These are phyloP conservation scores for Epicauta chinensis DNA, from an alignment of 1,140 invertebrate genomes.

Conservation along the genomic window DNA sequence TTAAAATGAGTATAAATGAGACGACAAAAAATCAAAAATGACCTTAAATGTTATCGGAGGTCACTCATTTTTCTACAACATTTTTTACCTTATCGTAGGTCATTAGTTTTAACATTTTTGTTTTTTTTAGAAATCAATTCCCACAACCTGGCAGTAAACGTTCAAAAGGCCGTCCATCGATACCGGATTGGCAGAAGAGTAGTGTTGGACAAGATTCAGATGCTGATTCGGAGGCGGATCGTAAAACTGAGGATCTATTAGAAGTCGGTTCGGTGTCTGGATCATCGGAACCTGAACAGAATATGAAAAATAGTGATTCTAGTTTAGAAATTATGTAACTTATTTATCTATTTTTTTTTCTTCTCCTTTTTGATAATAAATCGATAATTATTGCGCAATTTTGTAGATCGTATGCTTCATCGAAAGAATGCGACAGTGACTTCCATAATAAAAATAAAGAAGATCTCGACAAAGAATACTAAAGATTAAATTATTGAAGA, in stretches of 20 bases:
- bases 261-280: conserved; percentile 50
- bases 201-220: conserved; percentile 37
- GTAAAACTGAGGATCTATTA: conserved; percentile 38
- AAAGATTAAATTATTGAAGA: no score
- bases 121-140: conserved; percentile 60
- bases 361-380: background rate
- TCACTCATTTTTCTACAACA: background rate
- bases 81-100: background rate
- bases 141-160: conserved; percentile 50
- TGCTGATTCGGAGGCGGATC: conserved; percentile 29
- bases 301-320: conserved; percentile 62
- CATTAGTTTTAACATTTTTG: background rate
- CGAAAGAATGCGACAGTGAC: conserved; percentile 6
- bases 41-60: background rate
- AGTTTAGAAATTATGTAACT: conserved; percentile 62
- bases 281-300: conserved; percentile 59
- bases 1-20: no score
- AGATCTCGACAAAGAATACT: conserved; percentile 6
- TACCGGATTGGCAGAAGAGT: conserved; percentile 70
- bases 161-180: conserved; percentile 61
- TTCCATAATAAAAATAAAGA: background rate
- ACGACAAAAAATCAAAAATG: background rate
- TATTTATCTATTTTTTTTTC: background rate
- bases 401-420: conserved; percentile 1
- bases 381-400: background rate